Base-by-base conservation (phyloP, 2,888 invertebrate genomes). In the Leptinotarsa peninsularis region DNA sequence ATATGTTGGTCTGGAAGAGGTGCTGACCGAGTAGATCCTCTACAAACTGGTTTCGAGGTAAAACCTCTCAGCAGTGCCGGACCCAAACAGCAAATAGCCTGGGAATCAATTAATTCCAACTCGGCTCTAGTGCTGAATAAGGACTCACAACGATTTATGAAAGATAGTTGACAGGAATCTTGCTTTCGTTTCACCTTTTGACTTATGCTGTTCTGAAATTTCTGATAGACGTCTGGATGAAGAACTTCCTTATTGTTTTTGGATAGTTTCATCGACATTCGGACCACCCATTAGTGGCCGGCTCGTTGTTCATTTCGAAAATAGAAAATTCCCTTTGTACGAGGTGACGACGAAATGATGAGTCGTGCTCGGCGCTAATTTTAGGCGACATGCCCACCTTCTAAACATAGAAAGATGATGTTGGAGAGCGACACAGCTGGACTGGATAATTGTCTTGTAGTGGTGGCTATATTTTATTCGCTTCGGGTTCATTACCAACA, bases 211-310 rank as follows among this genome's bases (percentile, higher is more conserved):
- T 43, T 10, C 2, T 43, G 43, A 43, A 10, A 43, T 43, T 43
- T 43, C 43, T 10, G 43, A 43, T 43, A 43, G 10, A 49, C 52
- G 60, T 84, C 84, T 85, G 83, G 84, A 84, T 80, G 43, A 43
- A 43, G 43, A 43, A 84, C 85, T 82, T 85, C 84, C 83, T 83
- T 82, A 86, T 86, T 85, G 85, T 86, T 84, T 83, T 84, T 82
- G 80, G 81, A 80, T 78, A 78, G 81, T 84, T 83, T 86, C 86
- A 86, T 87, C 86, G 87, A 82, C 84, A 84, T 83, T 79, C 56
- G 81, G 85, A 84, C 86, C 86, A 86, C 86, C 85, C 87, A 85
- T 87, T 86, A 85, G 83, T 85, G 82, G 80, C 79, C 68, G 69
- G 76, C 76, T 74, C 68, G 78, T 78, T 83, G 82, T 82, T 80